Evolutionary conservation across 2,797 vertebrate genomes (phyloP).

Genomic region (Alfaro cultratus): DNA sequence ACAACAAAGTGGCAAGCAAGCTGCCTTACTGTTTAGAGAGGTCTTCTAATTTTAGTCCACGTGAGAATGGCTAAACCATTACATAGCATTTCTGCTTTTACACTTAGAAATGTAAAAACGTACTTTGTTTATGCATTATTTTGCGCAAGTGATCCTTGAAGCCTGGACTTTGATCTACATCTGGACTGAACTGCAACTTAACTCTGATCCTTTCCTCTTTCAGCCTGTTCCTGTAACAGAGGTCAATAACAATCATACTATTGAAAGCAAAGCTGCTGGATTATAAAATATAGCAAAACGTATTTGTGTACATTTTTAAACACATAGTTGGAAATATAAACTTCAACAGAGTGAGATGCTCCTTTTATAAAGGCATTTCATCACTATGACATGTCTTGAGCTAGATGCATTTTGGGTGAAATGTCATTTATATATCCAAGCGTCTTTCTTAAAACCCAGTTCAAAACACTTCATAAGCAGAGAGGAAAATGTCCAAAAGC

Average conservation of each 20-base stretch:
- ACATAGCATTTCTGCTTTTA: background rate
- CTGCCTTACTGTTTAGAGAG: constrained; percentile 56
- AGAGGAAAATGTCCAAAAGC: background rate
- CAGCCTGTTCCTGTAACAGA: background rate
- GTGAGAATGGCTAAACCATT: constrained; percentile 18
- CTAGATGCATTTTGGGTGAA: background rate
- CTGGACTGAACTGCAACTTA: background rate
- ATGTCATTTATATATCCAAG: background rate
- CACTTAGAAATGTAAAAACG: background rate
- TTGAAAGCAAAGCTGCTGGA: background rate
- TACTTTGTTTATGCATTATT: background rate
- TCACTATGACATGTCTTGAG: background rate
- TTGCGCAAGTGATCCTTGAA: background rate
- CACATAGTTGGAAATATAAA: background rate
- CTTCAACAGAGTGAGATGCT: background rate
- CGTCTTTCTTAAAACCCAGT: background rate
- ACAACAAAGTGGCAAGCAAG: constrained; percentile 70
- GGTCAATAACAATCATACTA: background rate
- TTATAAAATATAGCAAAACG: background rate
- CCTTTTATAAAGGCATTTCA: background rate
- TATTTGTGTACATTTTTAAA: background rate
- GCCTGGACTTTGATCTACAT: constrained; percentile 3
- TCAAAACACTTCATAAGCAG: background rate
- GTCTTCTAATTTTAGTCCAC: constrained; percentile 50
- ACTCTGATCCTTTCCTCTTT: background rate